phyloP scores from a whole-genome alignment of 2,797 vertebrate genomes.

The Sebastes kiyomatsui region DNA sequence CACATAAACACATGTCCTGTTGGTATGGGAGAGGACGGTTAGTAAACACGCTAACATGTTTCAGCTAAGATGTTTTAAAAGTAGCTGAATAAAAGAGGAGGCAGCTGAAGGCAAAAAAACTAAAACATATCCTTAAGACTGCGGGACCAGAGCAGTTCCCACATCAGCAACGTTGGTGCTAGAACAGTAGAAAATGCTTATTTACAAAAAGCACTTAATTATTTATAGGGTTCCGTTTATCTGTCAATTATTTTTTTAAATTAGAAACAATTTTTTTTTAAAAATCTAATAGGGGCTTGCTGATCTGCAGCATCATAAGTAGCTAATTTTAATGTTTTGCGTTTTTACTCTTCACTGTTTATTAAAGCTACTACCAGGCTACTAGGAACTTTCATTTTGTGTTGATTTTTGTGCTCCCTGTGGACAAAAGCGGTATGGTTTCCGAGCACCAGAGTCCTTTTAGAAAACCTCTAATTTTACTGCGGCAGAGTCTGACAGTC shows the following conservation, averaged over 20 bases:
- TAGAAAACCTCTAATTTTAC: too few species aligned
- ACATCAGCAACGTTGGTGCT: neutral
- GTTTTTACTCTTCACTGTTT: neutral
- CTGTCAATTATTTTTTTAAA: neutral
- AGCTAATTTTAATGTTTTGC: neutral
- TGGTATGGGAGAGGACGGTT: neutral
- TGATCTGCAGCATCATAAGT: neutral
- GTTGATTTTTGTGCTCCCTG: too few species aligned
- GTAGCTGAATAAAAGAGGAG: neutral
- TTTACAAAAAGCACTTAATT: neutral
- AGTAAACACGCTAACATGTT: neutral
- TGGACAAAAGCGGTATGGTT: too few species aligned
- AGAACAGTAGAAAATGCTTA: neutral
- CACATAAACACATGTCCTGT: slow-evolving; percentile 82
- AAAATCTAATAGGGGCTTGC: neutral
- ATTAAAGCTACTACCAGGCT: neutral
- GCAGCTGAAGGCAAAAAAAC: neutral
- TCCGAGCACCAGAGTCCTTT: too few species aligned
- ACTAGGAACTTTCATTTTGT: too few species aligned
- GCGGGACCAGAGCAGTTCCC: neutral
- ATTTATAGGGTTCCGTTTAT: neutral
- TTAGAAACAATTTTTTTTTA: neutral
- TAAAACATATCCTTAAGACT: neutral
- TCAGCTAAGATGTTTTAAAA: neutral
- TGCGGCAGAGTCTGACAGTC: too few species aligned